These are phyloP conservation scores for Pelobates fuscus DNA, from an alignment of 2,113 vertebrate genomes.

Conservation along the genomic window DNA sequence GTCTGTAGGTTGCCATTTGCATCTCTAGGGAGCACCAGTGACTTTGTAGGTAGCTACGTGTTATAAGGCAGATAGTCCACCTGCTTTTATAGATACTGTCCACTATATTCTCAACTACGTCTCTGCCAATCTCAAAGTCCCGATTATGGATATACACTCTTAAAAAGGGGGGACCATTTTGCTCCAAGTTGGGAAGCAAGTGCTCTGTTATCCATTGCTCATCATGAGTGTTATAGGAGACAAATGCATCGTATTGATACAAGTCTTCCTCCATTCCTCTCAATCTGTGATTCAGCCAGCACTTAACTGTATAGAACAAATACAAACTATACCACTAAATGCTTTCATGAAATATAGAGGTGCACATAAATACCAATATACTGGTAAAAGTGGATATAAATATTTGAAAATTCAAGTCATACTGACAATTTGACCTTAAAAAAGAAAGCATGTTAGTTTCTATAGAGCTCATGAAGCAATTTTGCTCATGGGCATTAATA, in stretches of 20 bases:
- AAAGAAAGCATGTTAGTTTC: neutral
- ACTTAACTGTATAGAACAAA: conserved; percentile 48
- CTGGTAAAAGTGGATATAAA: conserved; percentile 40
- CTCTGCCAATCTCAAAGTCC: conserved; percentile 60
- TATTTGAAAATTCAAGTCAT: conserved; percentile 12
- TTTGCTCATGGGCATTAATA: neutral
- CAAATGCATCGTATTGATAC: conserved; percentile 57
- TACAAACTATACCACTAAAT: conserved; percentile 55
- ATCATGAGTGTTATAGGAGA: conserved; percentile 55
- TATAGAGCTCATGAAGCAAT: conserved; percentile 26
- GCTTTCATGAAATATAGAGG: conserved; percentile 51
- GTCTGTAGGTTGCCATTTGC: conserved; percentile 52
- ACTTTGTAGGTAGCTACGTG: conserved; percentile 55
- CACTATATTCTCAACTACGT: conserved; percentile 57
- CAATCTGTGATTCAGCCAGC: conserved; percentile 50
- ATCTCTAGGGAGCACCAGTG: conserved; percentile 59
- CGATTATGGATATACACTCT: conserved; percentile 56
- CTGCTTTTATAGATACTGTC: conserved; percentile 57
- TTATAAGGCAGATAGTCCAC: conserved; percentile 56
- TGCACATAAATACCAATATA: conserved; percentile 41
- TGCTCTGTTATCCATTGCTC: conserved; percentile 56
- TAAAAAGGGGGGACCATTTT: conserved; percentile 51
- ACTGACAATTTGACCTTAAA: neutral
- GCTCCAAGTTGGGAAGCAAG: conserved; percentile 53
- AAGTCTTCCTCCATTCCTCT: conserved; percentile 32